Conservation (phyloP, 2,888 invertebrate genomes). For the Subacronicta megacephala region DNA sequence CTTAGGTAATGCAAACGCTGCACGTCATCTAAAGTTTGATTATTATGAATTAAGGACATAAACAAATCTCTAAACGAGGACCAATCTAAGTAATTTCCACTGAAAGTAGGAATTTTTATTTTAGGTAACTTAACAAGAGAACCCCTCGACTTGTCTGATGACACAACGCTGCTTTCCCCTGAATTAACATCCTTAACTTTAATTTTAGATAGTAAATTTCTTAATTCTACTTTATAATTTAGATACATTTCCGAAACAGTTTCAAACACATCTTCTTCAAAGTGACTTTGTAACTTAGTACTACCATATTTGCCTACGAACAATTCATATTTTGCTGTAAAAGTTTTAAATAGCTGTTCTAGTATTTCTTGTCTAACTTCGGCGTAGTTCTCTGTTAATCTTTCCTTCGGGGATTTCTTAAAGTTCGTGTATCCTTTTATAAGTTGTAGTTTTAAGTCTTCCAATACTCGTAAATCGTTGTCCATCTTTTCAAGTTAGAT, state of each 20-base stretch:
- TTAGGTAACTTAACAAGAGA: neutral
- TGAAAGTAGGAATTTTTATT: constrained; percentile 4
- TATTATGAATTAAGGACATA: no score
- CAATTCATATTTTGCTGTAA: constrained; percentile 1
- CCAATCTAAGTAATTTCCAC: neutral
- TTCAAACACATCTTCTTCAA: constrained; percentile 8
- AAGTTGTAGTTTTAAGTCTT: constrained; percentile 5
- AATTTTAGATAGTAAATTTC: constrained; percentile 1
- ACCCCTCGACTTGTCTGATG: neutral
- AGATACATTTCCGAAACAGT: constrained; percentile 1
- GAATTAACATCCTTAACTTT: neutral
- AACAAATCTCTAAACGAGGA: no score
- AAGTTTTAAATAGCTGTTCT: neutral
- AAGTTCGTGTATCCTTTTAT: constrained; percentile 3
- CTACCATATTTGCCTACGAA: constrained; percentile 5
- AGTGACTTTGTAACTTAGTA: neutral
- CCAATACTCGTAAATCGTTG: neutral
- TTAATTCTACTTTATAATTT: constrained; percentile 5
- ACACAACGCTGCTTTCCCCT: neutral
- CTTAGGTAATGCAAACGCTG: neutral
- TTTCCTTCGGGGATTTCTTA: constrained; percentile 12
- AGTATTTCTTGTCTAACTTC: neutral
- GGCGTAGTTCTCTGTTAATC: neutral
- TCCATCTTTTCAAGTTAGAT: neutral
- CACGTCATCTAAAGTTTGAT: no score